Base-by-base conservation (phyloP, 2,888 invertebrate species). In the Apamea sordens region DNA sequence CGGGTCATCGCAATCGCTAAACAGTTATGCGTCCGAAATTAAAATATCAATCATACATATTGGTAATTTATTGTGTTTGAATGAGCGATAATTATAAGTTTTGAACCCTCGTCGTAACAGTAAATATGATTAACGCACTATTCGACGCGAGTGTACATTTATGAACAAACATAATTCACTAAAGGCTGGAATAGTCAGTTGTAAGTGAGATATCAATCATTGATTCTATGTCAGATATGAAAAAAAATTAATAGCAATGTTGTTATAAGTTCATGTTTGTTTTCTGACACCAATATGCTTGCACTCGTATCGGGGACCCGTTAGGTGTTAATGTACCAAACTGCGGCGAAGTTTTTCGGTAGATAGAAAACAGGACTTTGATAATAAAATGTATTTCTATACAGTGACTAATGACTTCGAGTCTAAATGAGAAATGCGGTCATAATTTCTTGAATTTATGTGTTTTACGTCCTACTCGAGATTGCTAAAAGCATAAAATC, bases 41-140 rank as follows among this genome's bases (percentile, higher is more conserved):
- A 88, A 89, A 84, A 88, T 89, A 92, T 92, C 92, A 92, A 91
- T 93, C 92, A 91, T 88, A 87, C 76, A 73, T 86, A 82, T 86
- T 76, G 70, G 73, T 89, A 87, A 87, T 87, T 82, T 88, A 90
- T 90, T 86, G 89, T 89, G 81, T 89, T 89, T 87, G 89, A 89
- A 89, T 89, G 88, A 85, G 82, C 69, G 73, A 86, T 89, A 90
- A 89, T 90, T 89, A 90, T 87, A 83, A 83, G 82, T 76, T 59
- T 84, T 74, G 80, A 86, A 79, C 80, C 81, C 88, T 81, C 44
- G 41, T 67, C 69, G 32, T 89, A 89, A 89, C 89, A 83, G 89
- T 89, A 89, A 87, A 89, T 72, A 83, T 88, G 85, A 89, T 89
- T 89, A 86, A 87, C 86, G 65, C 73, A 77, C 53, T 70, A 64